phyloP scores from a whole-genome alignment of 2,888 invertebrate genomes.

The Acleris holmiana region DNA sequence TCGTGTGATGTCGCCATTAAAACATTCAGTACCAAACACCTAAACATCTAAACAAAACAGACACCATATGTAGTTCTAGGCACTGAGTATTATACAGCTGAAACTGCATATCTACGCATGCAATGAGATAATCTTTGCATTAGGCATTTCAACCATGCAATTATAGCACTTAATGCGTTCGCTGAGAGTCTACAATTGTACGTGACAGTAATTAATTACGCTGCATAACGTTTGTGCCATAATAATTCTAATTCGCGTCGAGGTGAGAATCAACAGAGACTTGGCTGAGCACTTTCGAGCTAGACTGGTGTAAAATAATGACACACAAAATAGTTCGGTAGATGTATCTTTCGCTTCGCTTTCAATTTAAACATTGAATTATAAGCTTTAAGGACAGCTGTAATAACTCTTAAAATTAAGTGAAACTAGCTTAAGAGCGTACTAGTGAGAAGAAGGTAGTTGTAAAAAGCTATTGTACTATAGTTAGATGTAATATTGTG shows the following conservation, averaged over 20 bases:
- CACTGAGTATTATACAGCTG: constrained; percentile 11
- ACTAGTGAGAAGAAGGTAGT: too few relatives aligned
- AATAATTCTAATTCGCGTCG: constrained; percentile 33
- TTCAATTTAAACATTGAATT: too few relatives aligned
- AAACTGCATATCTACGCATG: constrained; percentile 25
- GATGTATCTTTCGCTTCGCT: too few relatives aligned
- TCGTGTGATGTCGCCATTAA: constrained; percentile 28
- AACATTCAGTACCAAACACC: constrained; percentile 3
- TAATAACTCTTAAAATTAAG: too few relatives aligned
- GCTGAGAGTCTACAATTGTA: constrained; percentile 19
- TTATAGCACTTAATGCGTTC: constrained; percentile 13
- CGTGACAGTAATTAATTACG: constrained; percentile 23
- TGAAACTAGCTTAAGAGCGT: too few relatives aligned
- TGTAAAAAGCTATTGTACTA: too few relatives aligned
- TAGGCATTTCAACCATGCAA: constrained; percentile 11
- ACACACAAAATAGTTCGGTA: too few relatives aligned
- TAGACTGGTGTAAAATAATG: constrained; percentile 1
- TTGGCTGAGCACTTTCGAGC: constrained; percentile 26
- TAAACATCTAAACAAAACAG: too few relatives aligned
- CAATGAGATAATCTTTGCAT: constrained; percentile 31
- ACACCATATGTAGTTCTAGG: too few relatives aligned
- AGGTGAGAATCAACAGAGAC: constrained; percentile 15
- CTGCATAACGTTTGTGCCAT: constrained; percentile 22
- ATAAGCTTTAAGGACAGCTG: too few relatives aligned
- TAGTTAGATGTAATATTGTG: too few relatives aligned